Evolutionary conservation across 92 coral and sea anemone species (phyloP).

Genomic region (Muricea muricata): DNA sequence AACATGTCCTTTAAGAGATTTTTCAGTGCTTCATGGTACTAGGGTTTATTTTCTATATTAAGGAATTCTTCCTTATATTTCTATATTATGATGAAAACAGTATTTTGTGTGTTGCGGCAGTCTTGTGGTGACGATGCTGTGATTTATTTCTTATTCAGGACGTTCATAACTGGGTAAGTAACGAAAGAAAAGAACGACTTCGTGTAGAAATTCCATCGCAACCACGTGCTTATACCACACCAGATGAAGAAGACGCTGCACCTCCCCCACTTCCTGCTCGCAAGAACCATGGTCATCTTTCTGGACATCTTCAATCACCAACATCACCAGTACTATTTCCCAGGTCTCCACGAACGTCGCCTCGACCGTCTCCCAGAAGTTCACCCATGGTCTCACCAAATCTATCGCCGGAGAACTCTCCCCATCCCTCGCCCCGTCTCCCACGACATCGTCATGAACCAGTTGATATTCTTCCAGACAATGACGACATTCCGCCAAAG

Average conservation of each 20-base stretch:
- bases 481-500: constrained; percentile 85
- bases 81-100: no score
- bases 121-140: background rate
- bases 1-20: no score
- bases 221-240: constrained; percentile 7
- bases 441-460: constrained; percentile 63
- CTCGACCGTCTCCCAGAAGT: constrained; percentile 74
- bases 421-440: constrained; percentile 75
- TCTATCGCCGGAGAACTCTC: constrained; percentile 82
- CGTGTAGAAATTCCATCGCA: constrained; percentile 59
- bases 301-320: constrained; percentile 72
- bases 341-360: constrained; percentile 84
- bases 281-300: constrained; percentile 52
- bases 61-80: no score
- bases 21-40: no score
- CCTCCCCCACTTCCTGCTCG: constrained; percentile 98
- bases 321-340: constrained; percentile 92
- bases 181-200: constrained; percentile 39
- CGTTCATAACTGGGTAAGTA: constrained; percentile 61
- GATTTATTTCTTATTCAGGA: constrained; percentile 48
- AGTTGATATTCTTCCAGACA: constrained; percentile 57
- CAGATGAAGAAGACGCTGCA: constrained; percentile 57
- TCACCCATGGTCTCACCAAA: constrained; percentile 88
- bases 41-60: no score
- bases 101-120: no score